Conservation (phyloP, 1,140 invertebrate genomes). For the Leptonema lineaticorne region DNA sequence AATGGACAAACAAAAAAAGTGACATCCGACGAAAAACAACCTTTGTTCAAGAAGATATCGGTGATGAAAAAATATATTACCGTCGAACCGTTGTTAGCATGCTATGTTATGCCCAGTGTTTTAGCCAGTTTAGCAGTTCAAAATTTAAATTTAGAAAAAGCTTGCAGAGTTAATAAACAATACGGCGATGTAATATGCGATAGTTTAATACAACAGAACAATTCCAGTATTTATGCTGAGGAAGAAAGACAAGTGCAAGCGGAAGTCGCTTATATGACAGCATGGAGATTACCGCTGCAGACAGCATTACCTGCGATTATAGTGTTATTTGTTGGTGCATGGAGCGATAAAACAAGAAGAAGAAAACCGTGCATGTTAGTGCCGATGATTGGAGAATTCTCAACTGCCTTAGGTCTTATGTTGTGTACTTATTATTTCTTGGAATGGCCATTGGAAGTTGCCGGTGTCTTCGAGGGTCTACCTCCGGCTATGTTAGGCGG, state of each 20-base stretch:
- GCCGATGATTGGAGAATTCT: constrained; percentile 51
- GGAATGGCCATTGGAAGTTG: constrained; percentile 67
- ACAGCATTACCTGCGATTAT: constrained; percentile 49
- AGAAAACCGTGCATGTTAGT: constrained; percentile 54
- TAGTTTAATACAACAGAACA: constrained; percentile 60
- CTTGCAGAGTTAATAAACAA: constrained; percentile 70
- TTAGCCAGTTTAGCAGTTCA: constrained; percentile 67
- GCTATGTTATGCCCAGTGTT: constrained; percentile 70
- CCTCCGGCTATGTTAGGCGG: constrained; percentile 79
- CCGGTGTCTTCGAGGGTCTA: constrained; percentile 67
- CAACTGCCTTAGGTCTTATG: constrained; percentile 51
- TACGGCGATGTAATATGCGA: constrained; percentile 65
- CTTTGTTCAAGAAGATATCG: constrained; percentile 17
- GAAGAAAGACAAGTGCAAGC: constrained; percentile 44
- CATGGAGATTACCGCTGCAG: constrained; percentile 47
- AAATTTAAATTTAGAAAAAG: constrained; percentile 74
- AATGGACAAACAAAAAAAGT: constrained; percentile 38
- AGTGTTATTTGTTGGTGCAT: constrained; percentile 54
- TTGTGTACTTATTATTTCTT: constrained; percentile 66
- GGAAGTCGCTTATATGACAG: constrained; percentile 45
- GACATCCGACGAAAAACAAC: constrained; percentile 33
- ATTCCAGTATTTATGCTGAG: constrained; percentile 58
- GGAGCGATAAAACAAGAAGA: constrained; percentile 53
- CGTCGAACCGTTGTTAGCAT: constrained; percentile 69
- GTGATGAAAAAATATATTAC: constrained; percentile 59